Base-by-base conservation (phyloP, 2,888 invertebrate genomes). In the Scaptomyza tumidula region DNA sequence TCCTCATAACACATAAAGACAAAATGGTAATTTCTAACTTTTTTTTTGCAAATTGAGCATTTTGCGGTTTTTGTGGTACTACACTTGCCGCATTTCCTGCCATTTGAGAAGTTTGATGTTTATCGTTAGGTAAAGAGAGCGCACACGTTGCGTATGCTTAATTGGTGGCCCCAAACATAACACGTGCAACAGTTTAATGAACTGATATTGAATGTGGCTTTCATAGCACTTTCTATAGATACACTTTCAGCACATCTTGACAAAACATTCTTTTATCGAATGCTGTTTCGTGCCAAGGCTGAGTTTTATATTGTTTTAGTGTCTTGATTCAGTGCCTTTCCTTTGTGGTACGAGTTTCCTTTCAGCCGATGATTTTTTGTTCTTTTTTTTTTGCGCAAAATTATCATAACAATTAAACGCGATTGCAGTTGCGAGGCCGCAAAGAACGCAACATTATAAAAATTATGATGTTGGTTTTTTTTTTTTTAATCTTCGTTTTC, bases 391-490 rank as follows among this genome's bases (percentile, higher is more conserved):
- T 37, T 44, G 11, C 9, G 14, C 35, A 11, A 75, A 75, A 82
- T 83, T 83, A 83, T 88, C 83, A 83, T 83, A 68, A 86, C 86
- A 83, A 83, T 88, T 88, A 80, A 86, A 62, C 46, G 69, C 48
- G 67, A 72, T 66, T 83, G 88, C 82, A 83, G 66, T 29, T 41
- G 41, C 16, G 16, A 71, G 78, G 74, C 67, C 78, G 62, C 35
- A 6, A 55, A 70, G 71, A 69, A 61, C 64, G 57, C 58, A 62
- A 69, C 55, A 54, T 48, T 24, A 59, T 55, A 49, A 63, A 75
- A 60, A 67, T 78, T 62, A 70, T 83, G 66, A 68, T 81, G 60
- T 54, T 71, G 53, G 57, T 45, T 62, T 59, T 73, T 14, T 29
- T 14, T 10, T 59, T 56, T 24, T 24, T 43, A 10, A 19, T 6